Percentiles rank a stretch among this genome's conserved stretches.
These are phyloP conservation scores for Scaptomyza parva DNA, from an alignment of 2,888 invertebrate genomes.

Conservation along the genomic window DNA sequence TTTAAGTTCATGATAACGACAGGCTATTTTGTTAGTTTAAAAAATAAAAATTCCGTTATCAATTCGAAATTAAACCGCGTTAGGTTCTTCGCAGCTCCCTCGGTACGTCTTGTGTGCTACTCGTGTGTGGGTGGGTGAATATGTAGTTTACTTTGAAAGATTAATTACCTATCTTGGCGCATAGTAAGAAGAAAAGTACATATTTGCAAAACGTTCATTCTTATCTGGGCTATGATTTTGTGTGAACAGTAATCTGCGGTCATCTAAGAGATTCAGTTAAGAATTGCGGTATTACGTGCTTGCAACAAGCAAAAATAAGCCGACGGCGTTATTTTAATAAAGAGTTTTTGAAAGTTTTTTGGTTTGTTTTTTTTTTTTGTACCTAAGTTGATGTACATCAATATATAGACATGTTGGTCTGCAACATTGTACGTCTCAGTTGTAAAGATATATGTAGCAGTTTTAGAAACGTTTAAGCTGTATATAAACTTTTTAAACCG, in stretches of 20 bases:
- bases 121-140: conserved; percentile 19
- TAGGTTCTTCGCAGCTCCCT: conserved; percentile 9
- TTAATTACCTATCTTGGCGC: conserved; percentile 60
- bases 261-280: conserved; percentile 71
- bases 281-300: conserved; percentile 54
- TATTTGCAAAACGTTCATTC: conserved; percentile 70
- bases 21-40: background rate
- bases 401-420: background rate
- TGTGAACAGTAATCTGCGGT: conserved; percentile 69
- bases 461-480: background rate
- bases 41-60: background rate
- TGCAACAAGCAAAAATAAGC: conserved; percentile 32
- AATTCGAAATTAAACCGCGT: conserved; percentile 19
- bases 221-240: conserved; percentile 71
- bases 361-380: background rate
- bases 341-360: no score
- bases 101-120: conserved; percentile 6
- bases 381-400: background rate
- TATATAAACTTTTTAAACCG: background rate
- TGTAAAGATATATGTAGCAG: background rate
- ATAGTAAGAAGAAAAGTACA: conserved; percentile 64
- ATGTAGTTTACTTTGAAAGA: conserved; percentile 58
- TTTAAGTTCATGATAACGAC: background rate
- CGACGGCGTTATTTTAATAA: conserved; percentile 15
- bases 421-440: background rate